phyloP scores from a whole-genome alignment of 2,797 vertebrate species.

The Sebastes kiyomatsui region DNA sequence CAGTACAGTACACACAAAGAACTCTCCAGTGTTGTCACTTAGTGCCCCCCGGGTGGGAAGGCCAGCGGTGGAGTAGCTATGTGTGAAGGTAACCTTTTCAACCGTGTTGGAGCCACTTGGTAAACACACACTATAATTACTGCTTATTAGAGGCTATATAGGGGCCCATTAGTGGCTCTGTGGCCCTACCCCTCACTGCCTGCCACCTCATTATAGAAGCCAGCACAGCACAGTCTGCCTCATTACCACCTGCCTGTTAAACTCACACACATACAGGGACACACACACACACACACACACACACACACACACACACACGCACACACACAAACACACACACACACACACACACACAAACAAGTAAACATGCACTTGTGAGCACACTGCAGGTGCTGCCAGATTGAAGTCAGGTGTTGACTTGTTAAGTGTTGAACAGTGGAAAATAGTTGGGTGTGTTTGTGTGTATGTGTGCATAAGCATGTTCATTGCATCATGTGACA shows the following conservation, averaged over 20 bases:
- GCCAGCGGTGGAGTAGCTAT: slow-evolving; percentile 55
- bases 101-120: slow-evolving; percentile 64
- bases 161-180: slow-evolving; percentile 75
- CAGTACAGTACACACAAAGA: background rate
- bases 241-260: slow-evolving; percentile 85
- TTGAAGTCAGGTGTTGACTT: slow-evolving; percentile 69
- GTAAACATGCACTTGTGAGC: slow-evolving; percentile 3
- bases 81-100: slow-evolving; percentile 78
- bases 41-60: slow-evolving; percentile 55
- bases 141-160: slow-evolving; percentile 78
- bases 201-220: slow-evolving; percentile 81
- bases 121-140: slow-evolving; percentile 84
- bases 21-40: slow-evolving; percentile 33
- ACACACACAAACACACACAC: slow-evolving; percentile 4
- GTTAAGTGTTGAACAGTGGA: slow-evolving; percentile 28
- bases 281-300: slow-evolving; percentile 22
- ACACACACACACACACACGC: background rate
- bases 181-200: slow-evolving; percentile 63
- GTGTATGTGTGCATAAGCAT: background rate
- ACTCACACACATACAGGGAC: slow-evolving; percentile 62
- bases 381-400: slow-evolving; percentile 65
- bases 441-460: slow-evolving; percentile 26
- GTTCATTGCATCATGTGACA: background rate
- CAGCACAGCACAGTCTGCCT: slow-evolving; percentile 68
- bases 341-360: slow-evolving; percentile 9